A percentile compares a stretch with the other conserved stretches of the same genome.
Evolutionary conservation across 1,140 invertebrate genomes (phyloP).

Genomic region (Gonatopus flavifemur): DNA sequence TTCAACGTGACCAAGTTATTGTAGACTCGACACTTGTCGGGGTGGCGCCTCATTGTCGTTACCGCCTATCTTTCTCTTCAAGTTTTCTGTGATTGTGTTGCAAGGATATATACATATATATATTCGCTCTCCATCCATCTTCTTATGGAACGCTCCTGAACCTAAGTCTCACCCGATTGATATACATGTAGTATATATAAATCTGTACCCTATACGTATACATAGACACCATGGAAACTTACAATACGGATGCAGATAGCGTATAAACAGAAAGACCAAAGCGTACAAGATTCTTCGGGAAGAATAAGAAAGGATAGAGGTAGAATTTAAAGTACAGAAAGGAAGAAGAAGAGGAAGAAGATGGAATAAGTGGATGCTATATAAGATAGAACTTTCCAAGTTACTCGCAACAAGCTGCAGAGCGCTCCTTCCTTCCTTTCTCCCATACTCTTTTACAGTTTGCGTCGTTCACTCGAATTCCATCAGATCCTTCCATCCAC

Average conservation of each 20-base stretch:
- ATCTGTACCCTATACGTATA: neutral
- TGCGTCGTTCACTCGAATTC: constrained; percentile 17
- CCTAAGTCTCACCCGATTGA: too few species aligned
- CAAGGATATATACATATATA: too few species aligned
- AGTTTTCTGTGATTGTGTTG: too few species aligned
- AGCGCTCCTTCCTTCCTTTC: constrained; percentile 26
- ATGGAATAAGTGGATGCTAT: neutral
- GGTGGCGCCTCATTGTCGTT: constrained; percentile 1
- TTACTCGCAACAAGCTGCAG: constrained; percentile 48
- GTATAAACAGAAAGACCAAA: constrained; percentile 22
- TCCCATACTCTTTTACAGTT: too few species aligned
- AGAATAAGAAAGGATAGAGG: neutral
- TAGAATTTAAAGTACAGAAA: neutral
- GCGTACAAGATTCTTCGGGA: constrained; percentile 10
- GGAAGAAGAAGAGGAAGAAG: neutral
- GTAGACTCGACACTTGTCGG: constrained; percentile 5
- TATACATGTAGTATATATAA: constrained; percentile 2
- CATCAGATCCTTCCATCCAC: too few species aligned
- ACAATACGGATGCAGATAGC: constrained; percentile 26
- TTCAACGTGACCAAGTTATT: constrained; percentile 11
- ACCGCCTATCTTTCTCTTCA: too few species aligned
- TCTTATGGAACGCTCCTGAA: too few species aligned
- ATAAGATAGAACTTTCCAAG: constrained; percentile 37
- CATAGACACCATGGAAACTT: neutral
- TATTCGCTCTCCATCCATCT: too few species aligned